phyloP scores from a whole-genome alignment of 2,113 vertebrate species.

The Atractosteus spatula region DNA sequence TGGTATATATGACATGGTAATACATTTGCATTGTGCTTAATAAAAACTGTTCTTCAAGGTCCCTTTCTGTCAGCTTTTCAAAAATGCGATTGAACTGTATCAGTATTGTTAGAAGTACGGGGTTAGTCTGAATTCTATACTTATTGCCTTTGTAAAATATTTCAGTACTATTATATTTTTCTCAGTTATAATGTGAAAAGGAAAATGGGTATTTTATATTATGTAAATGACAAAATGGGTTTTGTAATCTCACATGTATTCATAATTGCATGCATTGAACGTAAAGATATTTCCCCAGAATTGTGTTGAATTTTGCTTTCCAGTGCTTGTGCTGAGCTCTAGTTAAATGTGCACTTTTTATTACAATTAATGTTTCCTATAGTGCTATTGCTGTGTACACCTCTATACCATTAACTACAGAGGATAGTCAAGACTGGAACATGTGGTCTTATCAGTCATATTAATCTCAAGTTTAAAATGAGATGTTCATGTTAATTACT shows the following conservation, averaged over 20 bases:
- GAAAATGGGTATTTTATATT: slow-evolving; percentile 62
- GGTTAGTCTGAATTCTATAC: slow-evolving; percentile 66
- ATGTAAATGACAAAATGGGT: slow-evolving; percentile 70
- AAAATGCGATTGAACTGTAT: slow-evolving; percentile 57
- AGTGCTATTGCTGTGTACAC: no score
- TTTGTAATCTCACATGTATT: slow-evolving; percentile 72
- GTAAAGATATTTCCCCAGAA: slow-evolving; percentile 59
- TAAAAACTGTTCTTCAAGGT: slow-evolving; percentile 73
- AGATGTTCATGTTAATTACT: no score
- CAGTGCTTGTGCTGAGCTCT: slow-evolving; percentile 54
- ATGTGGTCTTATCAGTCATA: no score
- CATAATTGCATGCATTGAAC: slow-evolving; percentile 65
- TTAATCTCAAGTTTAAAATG: no score
- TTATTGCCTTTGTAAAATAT: slow-evolving; percentile 64
- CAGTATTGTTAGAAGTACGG: slow-evolving; percentile 58
- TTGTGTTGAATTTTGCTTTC: slow-evolving; percentile 46
- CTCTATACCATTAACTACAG: no score
- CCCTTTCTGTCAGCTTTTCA: slow-evolving; percentile 64
- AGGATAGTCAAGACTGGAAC: no score
- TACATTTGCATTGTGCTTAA: slow-evolving; percentile 69
- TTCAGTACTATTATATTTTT: slow-evolving; percentile 68
- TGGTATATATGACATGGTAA: slow-evolving; percentile 72
- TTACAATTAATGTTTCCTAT: slow-evolving; percentile 34
- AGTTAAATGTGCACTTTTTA: slow-evolving; percentile 55
- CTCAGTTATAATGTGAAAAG: slow-evolving; percentile 79